Base-by-base conservation (phyloP, 1,140 invertebrate genomes). In the Ips typographus region DNA sequence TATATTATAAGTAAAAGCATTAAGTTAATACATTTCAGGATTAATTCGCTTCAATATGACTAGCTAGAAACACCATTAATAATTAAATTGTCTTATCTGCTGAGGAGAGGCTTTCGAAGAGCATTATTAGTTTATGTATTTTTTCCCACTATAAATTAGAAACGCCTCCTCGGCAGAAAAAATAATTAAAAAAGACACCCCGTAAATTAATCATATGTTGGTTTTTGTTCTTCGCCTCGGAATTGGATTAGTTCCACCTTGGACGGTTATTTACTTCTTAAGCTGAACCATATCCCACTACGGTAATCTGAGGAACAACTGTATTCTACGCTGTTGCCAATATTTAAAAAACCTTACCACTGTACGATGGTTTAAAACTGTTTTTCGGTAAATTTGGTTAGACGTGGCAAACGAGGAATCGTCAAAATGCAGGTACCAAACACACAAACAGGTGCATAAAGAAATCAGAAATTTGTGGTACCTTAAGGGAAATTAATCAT, bases 141-240 rank as follows among this genome's bases (percentile, higher is more conserved):
- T 55, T 63, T 65, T 65, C 62, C 51, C 62, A 65, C 62, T 43
- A 42, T 37, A 56, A 55, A 65, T 65, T 65, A 56, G 62, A 65
- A 65, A 65, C 62, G 62, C 62, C 62, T 55, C 38, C 52, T 55
- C 38, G 40, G 38, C 51, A 3, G 41, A 61, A 65, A 65, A 65
- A 65, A 65, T 65, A 65, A 65, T 65, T 65, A 65, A 65, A 64
- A 65, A 65, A 65, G 62, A 65, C 62, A 55, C 62, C 62, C 51
- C 51, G 49, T 65, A 55, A 65, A 65, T 65, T 65, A 65, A 65
- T 65, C 62, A 65, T 51, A 47, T 65, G 51, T 65, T 65, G 51
- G 62, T 53, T 65, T 56, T 65, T 65, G 62, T 65, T 51, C 41
- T 55, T 55, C 37, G 47, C 38, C 53, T n/a, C 40, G 40, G 36